Conservation (phyloP, 2,113 vertebrate species). For the Spizaetus ornatus region DNA sequence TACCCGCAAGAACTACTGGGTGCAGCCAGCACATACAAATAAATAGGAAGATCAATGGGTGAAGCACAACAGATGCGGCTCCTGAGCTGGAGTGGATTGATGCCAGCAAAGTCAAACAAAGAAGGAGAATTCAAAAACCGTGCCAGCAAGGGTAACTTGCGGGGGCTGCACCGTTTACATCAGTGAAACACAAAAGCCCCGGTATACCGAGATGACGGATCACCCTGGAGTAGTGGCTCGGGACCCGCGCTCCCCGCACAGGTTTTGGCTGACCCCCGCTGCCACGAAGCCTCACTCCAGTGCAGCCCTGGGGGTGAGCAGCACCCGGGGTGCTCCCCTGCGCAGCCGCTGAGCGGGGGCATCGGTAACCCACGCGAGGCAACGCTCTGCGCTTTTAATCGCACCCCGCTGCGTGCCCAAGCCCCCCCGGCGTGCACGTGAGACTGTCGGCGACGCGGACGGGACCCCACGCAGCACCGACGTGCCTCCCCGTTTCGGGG, state of each 20-base stretch:
- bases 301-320: background rate
- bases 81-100: background rate
- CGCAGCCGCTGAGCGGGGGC: background rate
- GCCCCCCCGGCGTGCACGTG: rapidly evolving
- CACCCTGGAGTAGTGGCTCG: background rate
- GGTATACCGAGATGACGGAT: background rate
- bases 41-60: background rate
- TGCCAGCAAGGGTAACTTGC: background rate
- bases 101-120: background rate
- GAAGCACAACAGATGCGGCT: background rate
- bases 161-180: background rate
- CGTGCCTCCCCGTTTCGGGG: background rate
- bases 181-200: background rate
- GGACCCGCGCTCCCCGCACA: background rate
- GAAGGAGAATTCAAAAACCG: background rate
- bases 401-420: background rate
- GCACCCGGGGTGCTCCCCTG: background rate
- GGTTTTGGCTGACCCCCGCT: background rate
- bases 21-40: background rate
- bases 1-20: background rate
- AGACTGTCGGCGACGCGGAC: background rate
- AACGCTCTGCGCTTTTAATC: no score
- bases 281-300: background rate
- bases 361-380: background rate
- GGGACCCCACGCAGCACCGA: background rate